Percentiles rank a stretch among this genome's conserved stretches.
Conservation (phyloP, 2,113 vertebrate genomes). For the Gavialis gangeticus region DNA sequence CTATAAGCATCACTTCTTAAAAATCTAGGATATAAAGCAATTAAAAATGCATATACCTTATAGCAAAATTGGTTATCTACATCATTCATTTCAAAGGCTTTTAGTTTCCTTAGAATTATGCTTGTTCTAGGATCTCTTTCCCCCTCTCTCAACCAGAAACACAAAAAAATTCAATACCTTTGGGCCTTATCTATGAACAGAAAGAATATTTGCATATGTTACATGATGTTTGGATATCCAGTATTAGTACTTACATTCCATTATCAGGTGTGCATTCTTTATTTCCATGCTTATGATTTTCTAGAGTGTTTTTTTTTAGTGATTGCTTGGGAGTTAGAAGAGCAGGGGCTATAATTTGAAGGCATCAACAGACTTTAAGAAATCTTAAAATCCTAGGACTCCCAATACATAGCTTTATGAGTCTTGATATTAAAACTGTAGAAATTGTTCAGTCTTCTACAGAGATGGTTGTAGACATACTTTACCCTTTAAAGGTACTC, state of each 20-base stretch:
- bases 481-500: too few relatives aligned
- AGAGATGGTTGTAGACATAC: neutral
- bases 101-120: neutral
- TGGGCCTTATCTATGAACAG: neutral
- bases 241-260: neutral
- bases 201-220: neutral
- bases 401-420: neutral
- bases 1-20: neutral
- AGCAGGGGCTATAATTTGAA: neutral
- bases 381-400: neutral
- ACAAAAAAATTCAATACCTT: neutral
- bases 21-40: neutral
- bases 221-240: neutral
- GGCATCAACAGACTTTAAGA: neutral
- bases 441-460: neutral
- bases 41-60: neutral
- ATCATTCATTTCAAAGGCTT: neutral
- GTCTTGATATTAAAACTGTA: neutral
- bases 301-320: neutral
- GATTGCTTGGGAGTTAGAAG: neutral
- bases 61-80: neutral
- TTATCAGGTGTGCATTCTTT: neutral
- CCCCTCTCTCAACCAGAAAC: neutral
- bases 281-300: neutral
- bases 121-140: neutral